phyloP scores from a whole-genome alignment of 2,797 vertebrate species.

The Danio albolineatus region DNA sequence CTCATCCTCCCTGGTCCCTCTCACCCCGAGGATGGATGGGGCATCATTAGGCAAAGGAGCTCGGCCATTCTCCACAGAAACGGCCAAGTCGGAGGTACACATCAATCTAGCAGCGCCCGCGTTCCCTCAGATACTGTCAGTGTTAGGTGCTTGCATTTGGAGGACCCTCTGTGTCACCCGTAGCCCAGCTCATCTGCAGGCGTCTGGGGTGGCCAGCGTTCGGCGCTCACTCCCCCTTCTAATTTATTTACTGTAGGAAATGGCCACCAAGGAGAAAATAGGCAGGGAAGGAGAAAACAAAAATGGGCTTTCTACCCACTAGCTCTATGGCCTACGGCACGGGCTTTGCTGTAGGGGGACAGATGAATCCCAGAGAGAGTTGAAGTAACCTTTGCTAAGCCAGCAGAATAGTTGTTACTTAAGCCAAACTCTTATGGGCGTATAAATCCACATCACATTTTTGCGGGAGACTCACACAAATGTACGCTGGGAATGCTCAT shows the following conservation, averaged over 20 bases:
- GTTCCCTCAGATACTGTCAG: constrained; percentile 81
- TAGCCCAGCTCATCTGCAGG: constrained; percentile 57
- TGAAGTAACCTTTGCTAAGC: constrained; percentile 29
- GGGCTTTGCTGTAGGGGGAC: constrained; percentile 31
- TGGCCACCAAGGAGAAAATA: constrained; percentile 75
- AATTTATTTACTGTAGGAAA: constrained; percentile 76
- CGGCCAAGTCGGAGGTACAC: constrained; percentile 84
- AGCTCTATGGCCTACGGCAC: constrained; percentile 18
- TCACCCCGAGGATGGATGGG: constrained; percentile 91
- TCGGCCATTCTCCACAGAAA: constrained; percentile 89
- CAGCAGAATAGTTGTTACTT: constrained; percentile 45
- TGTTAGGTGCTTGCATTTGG: constrained; percentile 60
- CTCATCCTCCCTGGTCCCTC: constrained; percentile 74
- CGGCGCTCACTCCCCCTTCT: constrained; percentile 69
- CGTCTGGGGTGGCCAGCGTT: constrained; percentile 37
- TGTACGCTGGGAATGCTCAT: constrained; percentile 7
- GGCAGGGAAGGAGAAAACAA: constrained; percentile 72
- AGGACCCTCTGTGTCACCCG: constrained; percentile 62
- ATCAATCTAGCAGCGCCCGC: constrained; percentile 86
- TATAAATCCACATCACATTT: constrained; percentile 34
- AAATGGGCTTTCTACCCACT: constrained; percentile 60
- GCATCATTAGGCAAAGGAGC: constrained; percentile 90
- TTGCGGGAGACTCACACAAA: constrained; percentile 1
- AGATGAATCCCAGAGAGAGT: neutral
- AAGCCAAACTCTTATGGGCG: constrained; percentile 35